Evolutionary conservation across 2,797 vertebrate genomes (phyloP).

Genomic region (Sus cebifrons): DNA sequence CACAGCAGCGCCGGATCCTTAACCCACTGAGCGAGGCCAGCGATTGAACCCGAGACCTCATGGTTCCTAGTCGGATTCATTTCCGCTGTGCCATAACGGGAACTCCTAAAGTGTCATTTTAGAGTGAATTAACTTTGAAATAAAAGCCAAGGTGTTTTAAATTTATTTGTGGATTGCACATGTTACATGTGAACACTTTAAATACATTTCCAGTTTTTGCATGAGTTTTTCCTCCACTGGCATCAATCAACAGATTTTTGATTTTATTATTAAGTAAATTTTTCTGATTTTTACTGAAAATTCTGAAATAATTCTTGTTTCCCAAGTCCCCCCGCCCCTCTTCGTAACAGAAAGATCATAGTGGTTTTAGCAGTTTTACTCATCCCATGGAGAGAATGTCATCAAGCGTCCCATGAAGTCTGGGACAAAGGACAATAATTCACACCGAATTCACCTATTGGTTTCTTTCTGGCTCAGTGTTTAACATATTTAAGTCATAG

Average conservation of each 20-base stretch:
- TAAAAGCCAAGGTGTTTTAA: neutral
- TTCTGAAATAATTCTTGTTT: neutral
- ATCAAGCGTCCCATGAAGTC: neutral
- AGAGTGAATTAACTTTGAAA: neutral
- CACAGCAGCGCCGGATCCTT: too few relatives aligned
- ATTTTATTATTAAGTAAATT: neutral
- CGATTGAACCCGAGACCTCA: too few relatives aligned
- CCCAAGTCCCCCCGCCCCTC: neutral
- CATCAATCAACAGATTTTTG: conserved; percentile 4
- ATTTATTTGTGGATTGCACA: conserved; percentile 38
- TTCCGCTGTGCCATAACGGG: too few relatives aligned
- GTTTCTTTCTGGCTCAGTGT: conserved; percentile 31
- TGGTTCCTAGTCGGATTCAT: too few relatives aligned
- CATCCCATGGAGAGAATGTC: neutral
- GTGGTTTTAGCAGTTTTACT: neutral
- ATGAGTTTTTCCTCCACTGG: neutral
- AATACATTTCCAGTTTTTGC: neutral
- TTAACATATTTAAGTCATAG: neutral
- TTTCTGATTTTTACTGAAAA: neutral
- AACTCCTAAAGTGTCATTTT: conserved; percentile 24
- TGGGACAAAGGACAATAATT: neutral
- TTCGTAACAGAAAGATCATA: neutral
- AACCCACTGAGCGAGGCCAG: too few relatives aligned
- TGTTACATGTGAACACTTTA: conserved; percentile 1
- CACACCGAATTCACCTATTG: neutral